Conservation (phyloP, 2,888 invertebrate species). For the Megamerina dolium region DNA sequence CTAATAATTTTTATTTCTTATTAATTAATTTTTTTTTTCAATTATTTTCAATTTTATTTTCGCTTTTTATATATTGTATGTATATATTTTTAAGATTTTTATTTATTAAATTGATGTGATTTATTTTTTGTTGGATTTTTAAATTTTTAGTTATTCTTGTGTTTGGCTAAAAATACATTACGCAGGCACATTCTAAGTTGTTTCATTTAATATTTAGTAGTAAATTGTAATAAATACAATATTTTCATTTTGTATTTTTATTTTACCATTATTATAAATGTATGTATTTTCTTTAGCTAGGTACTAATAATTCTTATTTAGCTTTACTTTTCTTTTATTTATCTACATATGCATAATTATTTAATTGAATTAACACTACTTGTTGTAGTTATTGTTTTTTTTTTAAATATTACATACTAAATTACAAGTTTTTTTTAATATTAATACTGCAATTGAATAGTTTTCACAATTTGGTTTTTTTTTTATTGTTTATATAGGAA, state of each 20-base stretch:
- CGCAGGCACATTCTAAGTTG: constrained; percentile 48
- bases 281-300: too few species aligned
- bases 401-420: too few species aligned
- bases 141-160: constrained; percentile 13
- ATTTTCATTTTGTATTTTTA: constrained; percentile 11
- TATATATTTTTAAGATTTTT: constrained; percentile 6
- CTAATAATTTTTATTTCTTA: constrained; percentile 13
- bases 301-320: constrained; percentile 7
- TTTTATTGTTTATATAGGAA: too few species aligned
- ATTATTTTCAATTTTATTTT: constrained; percentile 11
- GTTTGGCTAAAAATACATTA: constrained; percentile 47
- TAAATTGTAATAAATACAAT: constrained; percentile 15
- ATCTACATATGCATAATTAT: constrained; percentile 18
- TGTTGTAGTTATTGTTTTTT: too few species aligned
- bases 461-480: too few species aligned
- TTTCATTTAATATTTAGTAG: constrained; percentile 30
- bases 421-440: too few species aligned
- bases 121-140: constrained; percentile 16
- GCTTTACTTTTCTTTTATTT: constrained; percentile 13
- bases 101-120: constrained; percentile 11
- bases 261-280: too few species aligned
- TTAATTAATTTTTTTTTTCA: not conserved
- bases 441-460: too few species aligned
- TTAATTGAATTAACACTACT: too few species aligned
- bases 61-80: constrained; percentile 18